Evolutionary conservation across 2,797 vertebrate species (phyloP).

Genomic region (Sebastes steindachneri): DNA sequence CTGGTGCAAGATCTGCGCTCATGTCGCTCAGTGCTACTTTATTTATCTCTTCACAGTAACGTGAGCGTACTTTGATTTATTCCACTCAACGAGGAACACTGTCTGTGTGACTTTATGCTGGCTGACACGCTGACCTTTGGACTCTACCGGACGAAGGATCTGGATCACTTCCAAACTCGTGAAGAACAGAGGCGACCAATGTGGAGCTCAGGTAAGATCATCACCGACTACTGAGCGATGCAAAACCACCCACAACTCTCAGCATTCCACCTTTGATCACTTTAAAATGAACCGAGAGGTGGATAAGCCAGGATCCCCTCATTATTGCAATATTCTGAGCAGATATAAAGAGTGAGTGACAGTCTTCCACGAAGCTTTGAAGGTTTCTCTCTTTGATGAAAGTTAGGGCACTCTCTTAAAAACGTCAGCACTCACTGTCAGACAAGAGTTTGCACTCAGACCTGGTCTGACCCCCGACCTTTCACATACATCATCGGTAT

Average conservation of each 20-base stretch:
- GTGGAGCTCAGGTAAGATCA: slow-evolving; percentile 81
- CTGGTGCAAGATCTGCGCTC: slow-evolving; percentile 31
- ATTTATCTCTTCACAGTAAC: slow-evolving; percentile 35
- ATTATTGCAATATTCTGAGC: slow-evolving; percentile 58
- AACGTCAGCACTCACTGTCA: slow-evolving; percentile 33
- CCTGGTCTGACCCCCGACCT: slow-evolving; percentile 44
- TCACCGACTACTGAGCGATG: slow-evolving; percentile 16
- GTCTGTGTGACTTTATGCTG: slow-evolving; percentile 32
- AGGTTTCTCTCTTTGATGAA: slow-evolving; percentile 52
- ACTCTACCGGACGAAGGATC: slow-evolving; percentile 23
- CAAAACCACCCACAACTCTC: slow-evolving; percentile 7
- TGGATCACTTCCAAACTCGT: slow-evolving; percentile 38
- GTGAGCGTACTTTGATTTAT: slow-evolving; percentile 21
- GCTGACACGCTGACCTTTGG: slow-evolving; percentile 41
- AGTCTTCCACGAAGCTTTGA: slow-evolving; percentile 40
- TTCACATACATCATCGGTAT: slow-evolving; percentile 18
- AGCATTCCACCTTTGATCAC: slow-evolving; percentile 64
- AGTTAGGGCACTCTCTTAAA: slow-evolving; percentile 20
- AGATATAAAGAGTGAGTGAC: slow-evolving; percentile 45
- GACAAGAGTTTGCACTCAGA: slow-evolving; percentile 19
- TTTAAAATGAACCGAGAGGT: slow-evolving; percentile 40
- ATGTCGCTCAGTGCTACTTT: slow-evolving; percentile 23
- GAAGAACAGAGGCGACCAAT: slow-evolving; percentile 55
- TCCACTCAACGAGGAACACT: slow-evolving; percentile 7
- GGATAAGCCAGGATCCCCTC: slow-evolving; percentile 39